phyloP scores from a whole-genome alignment of 1,140 invertebrate genomes.

The Bombus balteatus region DNA sequence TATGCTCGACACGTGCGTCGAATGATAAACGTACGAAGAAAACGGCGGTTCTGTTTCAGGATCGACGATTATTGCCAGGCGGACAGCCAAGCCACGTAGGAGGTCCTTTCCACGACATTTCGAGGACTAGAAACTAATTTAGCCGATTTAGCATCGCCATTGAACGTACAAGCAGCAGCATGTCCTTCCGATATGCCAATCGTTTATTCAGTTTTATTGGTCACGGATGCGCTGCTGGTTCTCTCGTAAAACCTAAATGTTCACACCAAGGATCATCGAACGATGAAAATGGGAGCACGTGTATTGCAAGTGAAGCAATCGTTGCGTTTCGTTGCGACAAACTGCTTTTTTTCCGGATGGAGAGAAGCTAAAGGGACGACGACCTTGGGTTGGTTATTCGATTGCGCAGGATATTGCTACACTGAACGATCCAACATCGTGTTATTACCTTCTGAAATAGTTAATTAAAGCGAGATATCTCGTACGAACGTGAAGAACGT shows the following conservation, averaged over 20 bases:
- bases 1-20: constrained; percentile 53
- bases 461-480: no score
- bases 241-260: neutral
- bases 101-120: neutral
- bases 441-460: neutral
- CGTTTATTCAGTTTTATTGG: neutral
- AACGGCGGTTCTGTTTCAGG: constrained; percentile 19
- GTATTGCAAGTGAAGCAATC: neutral
- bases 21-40: neutral
- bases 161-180: neutral
- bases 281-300: neutral
- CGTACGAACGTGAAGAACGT: no score
- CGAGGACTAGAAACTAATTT: constrained; percentile 38
- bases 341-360: neutral
- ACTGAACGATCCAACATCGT: neutral
- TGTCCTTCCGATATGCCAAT: constrained; percentile 35
- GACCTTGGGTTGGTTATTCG: neutral
- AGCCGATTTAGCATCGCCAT: constrained; percentile 8
- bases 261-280: neutral
- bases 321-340: neutral
- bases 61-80: constrained; percentile 24
- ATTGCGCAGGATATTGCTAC: neutral
- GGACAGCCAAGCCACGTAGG: neutral
- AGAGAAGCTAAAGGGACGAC: neutral
- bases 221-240: no score